These are phyloP conservation scores for Diarsia rubi DNA, from an alignment of 2,888 invertebrate species.

Conservation along the genomic window DNA sequence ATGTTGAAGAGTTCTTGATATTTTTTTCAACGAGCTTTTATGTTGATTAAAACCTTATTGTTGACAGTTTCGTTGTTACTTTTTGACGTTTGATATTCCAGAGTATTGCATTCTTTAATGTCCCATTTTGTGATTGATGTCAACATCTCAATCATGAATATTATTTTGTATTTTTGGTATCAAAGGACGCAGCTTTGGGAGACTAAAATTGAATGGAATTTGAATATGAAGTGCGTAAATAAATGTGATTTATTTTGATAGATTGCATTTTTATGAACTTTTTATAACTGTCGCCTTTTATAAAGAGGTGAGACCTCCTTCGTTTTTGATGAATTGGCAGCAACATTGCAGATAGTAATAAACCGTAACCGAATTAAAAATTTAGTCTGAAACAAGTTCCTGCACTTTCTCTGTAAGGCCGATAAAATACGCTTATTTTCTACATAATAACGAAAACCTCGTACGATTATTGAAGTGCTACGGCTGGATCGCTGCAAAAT, in stretches of 20 bases:
- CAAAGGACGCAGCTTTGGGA: neutral
- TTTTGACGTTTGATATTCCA: slow-evolving; percentile 25
- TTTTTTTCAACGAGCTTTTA: slow-evolving; percentile 70
- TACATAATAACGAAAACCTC: neutral
- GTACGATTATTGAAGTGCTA: neutral
- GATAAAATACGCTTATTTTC: neutral
- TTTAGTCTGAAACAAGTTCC: neutral
- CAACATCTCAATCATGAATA: slow-evolving; percentile 22
- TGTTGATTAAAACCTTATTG: slow-evolving; percentile 76
- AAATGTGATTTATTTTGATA: neutral
- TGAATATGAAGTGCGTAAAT: neutral
- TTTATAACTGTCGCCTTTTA: neutral
- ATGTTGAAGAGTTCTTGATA: slow-evolving; percentile 50
- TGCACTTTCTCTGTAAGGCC: neutral
- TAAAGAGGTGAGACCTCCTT: neutral
- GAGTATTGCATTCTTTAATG: slow-evolving; percentile 10
- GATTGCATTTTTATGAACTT: neutral
- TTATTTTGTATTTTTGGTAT: slow-evolving; percentile 23
- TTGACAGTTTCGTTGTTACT: slow-evolving; percentile 47
- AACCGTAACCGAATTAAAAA: too few relatives aligned
- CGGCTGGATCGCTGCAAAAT: neutral
- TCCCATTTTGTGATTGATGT: slow-evolving; percentile 17
- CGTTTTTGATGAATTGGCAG: neutral
- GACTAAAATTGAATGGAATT: neutral
- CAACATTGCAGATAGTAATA: neutral